Base-by-base conservation (phyloP, 2,113 vertebrate genomes). In the Stomatorhinus ivindoensis region DNA sequence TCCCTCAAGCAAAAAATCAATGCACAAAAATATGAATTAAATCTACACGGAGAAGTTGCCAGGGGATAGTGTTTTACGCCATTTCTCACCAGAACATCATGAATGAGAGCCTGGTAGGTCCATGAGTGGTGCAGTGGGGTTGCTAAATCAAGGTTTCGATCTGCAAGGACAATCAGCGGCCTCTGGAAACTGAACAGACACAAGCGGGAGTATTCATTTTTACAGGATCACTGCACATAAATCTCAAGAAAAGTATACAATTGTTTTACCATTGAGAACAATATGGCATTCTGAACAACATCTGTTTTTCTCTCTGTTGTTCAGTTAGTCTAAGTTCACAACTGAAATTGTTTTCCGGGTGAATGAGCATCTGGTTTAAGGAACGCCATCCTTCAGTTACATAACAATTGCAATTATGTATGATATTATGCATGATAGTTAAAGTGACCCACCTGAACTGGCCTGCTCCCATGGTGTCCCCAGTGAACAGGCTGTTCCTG, bases 71-170 rank as follows among this genome's bases (percentile, higher is more conserved):
- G 1, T 9, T 47, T 47, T 47, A 46, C 44, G n/a, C 39, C 82
- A 84, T 84, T 87, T 51, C 97, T 98, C 95, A 99, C 98, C 97
- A 99, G 95, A 89, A 99, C 98, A 90, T 99, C 98, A 90, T 99
- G 98, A 93, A 99, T 98, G 94, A 99, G 96, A 82, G 98, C 98
- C 94, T 99, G 98, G 94, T 99, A 99, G 90, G 98, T 99, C 98
- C 98, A 99, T 50, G 98, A 98, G 95, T 99, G 98, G 93, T 99
- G 98, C 84, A 99, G 96, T 93, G 98, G 98, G 92, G 98, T 99
- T 93, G 98, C 97, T 96, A 99, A 96, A 94, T 99, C 98, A 94
- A 99, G 94, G 93, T 99, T 99, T 93, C 98, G 97, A 93, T 99
- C 98, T 21, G 97, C 96, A 94, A 99, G 97, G 90, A 99, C 97